Percentiles rank a stretch among this genome's conserved stretches.
Evolutionary conservation across 2,888 invertebrate genomes (phyloP).

Genomic region (Macaria notata): DNA sequence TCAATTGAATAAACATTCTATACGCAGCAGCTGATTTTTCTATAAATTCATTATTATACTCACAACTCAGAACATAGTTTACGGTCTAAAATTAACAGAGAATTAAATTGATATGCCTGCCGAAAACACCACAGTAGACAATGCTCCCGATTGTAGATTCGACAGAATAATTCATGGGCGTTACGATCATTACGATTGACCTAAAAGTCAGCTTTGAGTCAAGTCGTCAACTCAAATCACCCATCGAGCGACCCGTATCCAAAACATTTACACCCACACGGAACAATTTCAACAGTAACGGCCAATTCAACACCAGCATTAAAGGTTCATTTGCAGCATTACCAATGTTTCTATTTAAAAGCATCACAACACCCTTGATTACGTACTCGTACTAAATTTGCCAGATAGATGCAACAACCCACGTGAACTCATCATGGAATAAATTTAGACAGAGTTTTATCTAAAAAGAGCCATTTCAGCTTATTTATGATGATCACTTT

Average conservation of each 20-base stretch:
- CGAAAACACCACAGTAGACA: no score
- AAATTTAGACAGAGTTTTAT: slow-evolving; percentile 35
- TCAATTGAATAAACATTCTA: no score
- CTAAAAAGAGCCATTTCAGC: slow-evolving; percentile 38
- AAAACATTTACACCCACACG: slow-evolving; percentile 17
- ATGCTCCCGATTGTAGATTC: no score
- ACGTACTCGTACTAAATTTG: no score
- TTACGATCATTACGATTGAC: no score
- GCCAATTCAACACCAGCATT: slow-evolving; percentile 2
- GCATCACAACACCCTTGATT: slow-evolving; percentile 2
- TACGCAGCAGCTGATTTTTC: no score
- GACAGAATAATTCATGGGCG: no score
- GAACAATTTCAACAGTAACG: slow-evolving; percentile 2
- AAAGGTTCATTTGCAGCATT: slow-evolving; percentile 2
- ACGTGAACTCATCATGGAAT: slow-evolving; percentile 34
- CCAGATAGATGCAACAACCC: slow-evolving; percentile 19
- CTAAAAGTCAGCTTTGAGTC: background rate
- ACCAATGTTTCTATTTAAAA: slow-evolving; percentile 1
- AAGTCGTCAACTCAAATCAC: background rate
- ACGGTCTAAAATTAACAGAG: no score
- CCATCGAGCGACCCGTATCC: background rate
- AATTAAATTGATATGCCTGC: no score
- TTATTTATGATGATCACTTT: slow-evolving; percentile 47
- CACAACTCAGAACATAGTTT: no score
- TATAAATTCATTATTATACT: no score